These are phyloP conservation scores for Acromyrmex heyeri DNA, from an alignment of 1,140 invertebrate genomes.

Conservation along the genomic window DNA sequence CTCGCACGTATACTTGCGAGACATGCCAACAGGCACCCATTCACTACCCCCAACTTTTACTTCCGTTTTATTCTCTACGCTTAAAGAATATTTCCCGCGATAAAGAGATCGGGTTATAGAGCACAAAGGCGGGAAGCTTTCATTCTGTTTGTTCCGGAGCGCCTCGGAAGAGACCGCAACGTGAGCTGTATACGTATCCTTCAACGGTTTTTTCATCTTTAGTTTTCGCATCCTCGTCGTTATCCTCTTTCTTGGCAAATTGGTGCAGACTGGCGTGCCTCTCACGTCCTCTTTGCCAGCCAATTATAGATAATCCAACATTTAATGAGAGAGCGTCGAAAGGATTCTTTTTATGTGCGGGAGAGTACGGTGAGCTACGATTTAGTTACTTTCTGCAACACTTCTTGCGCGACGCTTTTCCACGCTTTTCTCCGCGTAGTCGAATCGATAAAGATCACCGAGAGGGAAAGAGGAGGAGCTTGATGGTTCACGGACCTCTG, in stretches of 20 bases:
- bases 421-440: slow-evolving; percentile 38
- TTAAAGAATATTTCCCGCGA: slow-evolving; percentile 84
- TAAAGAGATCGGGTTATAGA: slow-evolving; percentile 83
- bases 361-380: neutral
- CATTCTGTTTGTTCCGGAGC: slow-evolving; percentile 82
- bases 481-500: slow-evolving; percentile 53
- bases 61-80: slow-evolving; percentile 83
- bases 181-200: slow-evolving; percentile 80
- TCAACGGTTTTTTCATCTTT: slow-evolving; percentile 59
- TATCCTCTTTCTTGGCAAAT: slow-evolving; percentile 54
- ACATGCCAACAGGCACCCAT: slow-evolving; percentile 66
- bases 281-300: slow-evolving; percentile 53
- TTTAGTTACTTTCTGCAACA: slow-evolving; percentile 48
- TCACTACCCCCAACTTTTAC: slow-evolving; percentile 78
- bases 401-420: slow-evolving; percentile 1
- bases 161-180: slow-evolving; percentile 81
- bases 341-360: slow-evolving; percentile 37
- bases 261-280: slow-evolving; percentile 24
- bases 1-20: slow-evolving; percentile 45
- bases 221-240: neutral
- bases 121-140: slow-evolving; percentile 81
- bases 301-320: slow-evolving; percentile 63
- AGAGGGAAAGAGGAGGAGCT: neutral
- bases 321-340: slow-evolving; percentile 72
- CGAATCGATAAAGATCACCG: slow-evolving; percentile 60